Percentiles rank a stretch among this genome's conserved stretches.
phyloP scores from a whole-genome alignment of 2,113 vertebrate genomes.

The Scytalopus superciliaris region DNA sequence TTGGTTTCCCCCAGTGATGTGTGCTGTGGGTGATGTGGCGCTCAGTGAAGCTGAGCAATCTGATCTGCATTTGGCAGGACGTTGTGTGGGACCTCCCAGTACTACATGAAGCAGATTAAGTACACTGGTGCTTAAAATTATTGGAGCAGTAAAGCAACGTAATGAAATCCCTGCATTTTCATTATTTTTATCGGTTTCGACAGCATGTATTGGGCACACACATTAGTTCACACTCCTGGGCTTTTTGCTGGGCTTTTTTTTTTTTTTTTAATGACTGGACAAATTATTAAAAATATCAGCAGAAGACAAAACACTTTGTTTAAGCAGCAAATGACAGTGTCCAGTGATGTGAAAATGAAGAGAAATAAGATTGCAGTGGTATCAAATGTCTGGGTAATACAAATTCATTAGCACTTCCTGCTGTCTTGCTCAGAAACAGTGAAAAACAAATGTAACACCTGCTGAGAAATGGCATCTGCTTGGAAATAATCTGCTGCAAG shows the following conservation, averaged over 20 bases:
- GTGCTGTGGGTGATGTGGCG: neutral
- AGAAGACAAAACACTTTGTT: neutral
- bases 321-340: neutral
- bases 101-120: neutral
- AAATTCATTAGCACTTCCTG: slow-evolving; percentile 69
- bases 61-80: neutral
- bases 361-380: slow-evolving; percentile 20
- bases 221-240: neutral
- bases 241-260: fast-evolving
- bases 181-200: neutral
- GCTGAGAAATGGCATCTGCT: slow-evolving; percentile 73
- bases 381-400: slow-evolving; percentile 59
- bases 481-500: slow-evolving; percentile 66
- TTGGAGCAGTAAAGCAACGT: neutral
- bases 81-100: neutral
- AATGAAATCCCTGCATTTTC: neutral
- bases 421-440: slow-evolving; percentile 64
- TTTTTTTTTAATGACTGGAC: neutral
- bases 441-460: slow-evolving; percentile 72
- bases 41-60: neutral
- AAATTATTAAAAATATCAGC: neutral
- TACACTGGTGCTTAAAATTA: neutral
- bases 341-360: neutral
- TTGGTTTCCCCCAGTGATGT: neutral
- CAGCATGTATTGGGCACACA: neutral